Evolutionary conservation across 2,113 vertebrate genomes (phyloP).

Genomic region (Oryctolagus cuniculus): DNA sequence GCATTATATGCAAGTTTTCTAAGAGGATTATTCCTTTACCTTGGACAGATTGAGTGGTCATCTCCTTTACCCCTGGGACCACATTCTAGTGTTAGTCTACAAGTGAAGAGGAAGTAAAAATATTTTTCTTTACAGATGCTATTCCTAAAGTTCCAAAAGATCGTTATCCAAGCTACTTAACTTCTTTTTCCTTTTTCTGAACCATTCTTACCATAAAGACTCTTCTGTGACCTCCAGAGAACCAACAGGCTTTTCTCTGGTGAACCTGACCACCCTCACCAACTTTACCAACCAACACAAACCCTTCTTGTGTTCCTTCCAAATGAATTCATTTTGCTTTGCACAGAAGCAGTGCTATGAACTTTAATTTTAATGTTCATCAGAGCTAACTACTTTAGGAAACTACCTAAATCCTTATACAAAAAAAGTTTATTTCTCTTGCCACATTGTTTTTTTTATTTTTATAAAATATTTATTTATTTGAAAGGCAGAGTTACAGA

Average conservation of each 20-base stretch:
- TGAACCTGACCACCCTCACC: neutral
- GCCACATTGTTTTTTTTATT: too few relatives aligned
- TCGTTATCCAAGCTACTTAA: neutral
- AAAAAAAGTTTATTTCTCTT: neutral
- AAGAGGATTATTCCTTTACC: neutral
- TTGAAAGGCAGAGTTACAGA: too few relatives aligned
- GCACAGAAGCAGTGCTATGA: neutral
- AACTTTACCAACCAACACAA: neutral
- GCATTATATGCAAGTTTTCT: neutral
- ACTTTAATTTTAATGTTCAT: neutral
- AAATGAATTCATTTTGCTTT: neutral
- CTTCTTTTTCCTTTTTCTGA: neutral
- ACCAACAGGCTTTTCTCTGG: neutral
- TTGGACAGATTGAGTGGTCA: neutral
- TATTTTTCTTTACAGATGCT: neutral
- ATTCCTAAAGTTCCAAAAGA: neutral
- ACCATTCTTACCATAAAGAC: neutral
- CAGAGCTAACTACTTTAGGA: neutral
- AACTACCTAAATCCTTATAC: neutral
- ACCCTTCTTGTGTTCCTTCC: neutral
- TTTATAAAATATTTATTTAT: too few relatives aligned
- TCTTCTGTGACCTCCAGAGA: neutral
- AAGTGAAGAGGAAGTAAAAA: neutral
- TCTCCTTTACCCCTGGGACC: neutral
- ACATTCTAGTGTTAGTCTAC: neutral